A percentile compares a stretch with the other conserved stretches of the same genome.
Evolutionary conservation across 2,113 vertebrate species (phyloP).

Genomic region (Marmota monax): DNA sequence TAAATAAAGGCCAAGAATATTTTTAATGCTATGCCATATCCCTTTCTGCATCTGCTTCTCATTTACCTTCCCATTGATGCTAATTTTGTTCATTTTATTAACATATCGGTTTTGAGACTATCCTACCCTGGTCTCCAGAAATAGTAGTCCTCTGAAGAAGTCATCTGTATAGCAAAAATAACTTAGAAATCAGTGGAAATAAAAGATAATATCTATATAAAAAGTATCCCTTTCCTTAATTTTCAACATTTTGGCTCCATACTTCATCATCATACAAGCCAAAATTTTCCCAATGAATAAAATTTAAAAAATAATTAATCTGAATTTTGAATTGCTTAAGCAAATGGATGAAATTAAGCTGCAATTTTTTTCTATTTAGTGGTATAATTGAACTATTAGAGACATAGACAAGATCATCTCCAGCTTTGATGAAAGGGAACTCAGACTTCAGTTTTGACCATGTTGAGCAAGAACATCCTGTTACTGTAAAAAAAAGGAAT

Average conservation of each 20-base stretch:
- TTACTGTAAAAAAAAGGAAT: background rate
- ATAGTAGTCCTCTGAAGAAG: background rate
- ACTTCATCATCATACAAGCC: background rate
- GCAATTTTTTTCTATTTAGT: slow-evolving; percentile 32
- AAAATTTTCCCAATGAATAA: background rate
- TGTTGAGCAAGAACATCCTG: slow-evolving; percentile 16
- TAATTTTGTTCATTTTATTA: slow-evolving; percentile 2
- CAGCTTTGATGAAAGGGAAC: background rate
- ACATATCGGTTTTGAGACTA: slow-evolving; percentile 2
- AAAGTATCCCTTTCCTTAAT: background rate
- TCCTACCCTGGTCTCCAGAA: background rate
- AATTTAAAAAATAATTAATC: slow-evolving; percentile 44
- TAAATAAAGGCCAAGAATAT: background rate
- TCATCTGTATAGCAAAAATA: background rate
- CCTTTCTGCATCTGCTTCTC: background rate
- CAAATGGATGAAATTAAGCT: slow-evolving; percentile 20
- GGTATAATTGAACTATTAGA: background rate
- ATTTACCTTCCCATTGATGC: background rate
- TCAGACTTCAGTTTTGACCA: background rate
- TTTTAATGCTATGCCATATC: background rate
- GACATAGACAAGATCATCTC: background rate
- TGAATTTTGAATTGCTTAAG: slow-evolving; percentile 25
- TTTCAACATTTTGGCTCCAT: slow-evolving; percentile 5
- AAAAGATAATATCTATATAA: background rate
- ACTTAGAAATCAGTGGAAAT: background rate